A percentile compares a stretch with the other conserved stretches of the same genome.
These are phyloP conservation scores for Cyprinodon tularosa DNA, from an alignment of 2,113 vertebrate species.

Conservation along the genomic window DNA sequence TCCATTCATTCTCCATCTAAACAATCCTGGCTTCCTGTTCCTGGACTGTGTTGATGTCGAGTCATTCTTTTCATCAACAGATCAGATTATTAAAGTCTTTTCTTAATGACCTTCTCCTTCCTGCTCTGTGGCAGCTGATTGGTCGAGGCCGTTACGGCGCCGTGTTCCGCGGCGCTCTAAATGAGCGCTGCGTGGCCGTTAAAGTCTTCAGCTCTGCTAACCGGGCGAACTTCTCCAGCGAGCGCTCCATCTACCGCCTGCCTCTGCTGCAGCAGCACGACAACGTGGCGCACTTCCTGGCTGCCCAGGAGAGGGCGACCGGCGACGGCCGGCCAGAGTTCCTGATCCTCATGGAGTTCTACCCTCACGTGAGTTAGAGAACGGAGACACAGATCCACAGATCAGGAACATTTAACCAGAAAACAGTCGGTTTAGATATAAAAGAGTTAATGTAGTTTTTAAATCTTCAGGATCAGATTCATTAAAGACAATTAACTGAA, in stretches of 20 bases:
- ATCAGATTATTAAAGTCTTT: no score
- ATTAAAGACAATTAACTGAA: background rate
- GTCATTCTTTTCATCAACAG: no score
- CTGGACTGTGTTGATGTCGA: background rate
- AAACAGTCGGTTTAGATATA: background rate
- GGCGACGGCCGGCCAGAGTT: constrained; percentile 88
- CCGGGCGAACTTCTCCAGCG: constrained; percentile 90
- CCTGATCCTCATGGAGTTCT: constrained; percentile 94
- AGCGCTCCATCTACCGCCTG: constrained; percentile 89
- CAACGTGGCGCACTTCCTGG: constrained; percentile 89
- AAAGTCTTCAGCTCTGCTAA: constrained; percentile 92
- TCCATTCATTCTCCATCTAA: background rate
- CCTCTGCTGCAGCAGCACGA: constrained; percentile 89
- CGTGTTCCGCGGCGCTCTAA: constrained; percentile 90
- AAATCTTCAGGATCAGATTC: background rate
- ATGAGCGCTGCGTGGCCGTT: constrained; percentile 90
- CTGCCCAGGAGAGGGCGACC: constrained; percentile 85
- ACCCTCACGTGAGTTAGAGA: constrained; percentile 86
- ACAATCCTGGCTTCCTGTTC: background rate
- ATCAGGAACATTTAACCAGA: background rate
- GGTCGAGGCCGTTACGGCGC: constrained; percentile 91
- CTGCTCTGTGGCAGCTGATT: constrained; percentile 82
- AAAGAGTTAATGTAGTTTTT: background rate
- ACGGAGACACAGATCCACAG: background rate
- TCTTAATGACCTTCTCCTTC: background rate